Conservation (phyloP, 2,797 vertebrate genomes). For the Tolypeutes matacus region DNA sequence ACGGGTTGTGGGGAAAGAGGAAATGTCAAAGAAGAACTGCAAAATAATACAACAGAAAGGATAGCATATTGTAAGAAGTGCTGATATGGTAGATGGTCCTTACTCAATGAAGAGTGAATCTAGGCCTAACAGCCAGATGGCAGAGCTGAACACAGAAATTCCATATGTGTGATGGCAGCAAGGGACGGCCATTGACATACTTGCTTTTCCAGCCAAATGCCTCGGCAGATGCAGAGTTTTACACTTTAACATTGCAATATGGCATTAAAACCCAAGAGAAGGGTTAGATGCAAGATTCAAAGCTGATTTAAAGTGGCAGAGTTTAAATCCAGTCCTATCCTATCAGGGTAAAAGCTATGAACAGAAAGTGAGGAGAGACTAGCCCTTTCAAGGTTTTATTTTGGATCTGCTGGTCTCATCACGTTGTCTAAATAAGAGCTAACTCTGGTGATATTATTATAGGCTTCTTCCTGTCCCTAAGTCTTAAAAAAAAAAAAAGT, state of each 20-base stretch:
- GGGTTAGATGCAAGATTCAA: conserved; percentile 82
- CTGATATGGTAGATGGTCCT: conserved; percentile 87
- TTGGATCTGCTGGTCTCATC: background rate
- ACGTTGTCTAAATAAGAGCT: background rate
- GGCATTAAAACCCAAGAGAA: conserved; percentile 87
- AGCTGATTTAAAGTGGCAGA: conserved; percentile 86
- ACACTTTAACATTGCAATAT: conserved; percentile 90
- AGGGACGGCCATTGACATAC: conserved; percentile 88
- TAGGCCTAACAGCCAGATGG: conserved; percentile 88
- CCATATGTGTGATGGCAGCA: conserved; percentile 88
- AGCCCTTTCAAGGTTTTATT: background rate
- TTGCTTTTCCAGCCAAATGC: conserved; percentile 90
- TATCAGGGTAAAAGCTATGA: background rate
- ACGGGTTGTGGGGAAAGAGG: conserved; percentile 37
- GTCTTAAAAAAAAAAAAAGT: background rate
- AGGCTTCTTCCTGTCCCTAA: background rate
- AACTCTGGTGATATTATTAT: background rate
- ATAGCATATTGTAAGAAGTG: conserved; percentile 77
- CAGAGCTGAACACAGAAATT: conserved; percentile 88
- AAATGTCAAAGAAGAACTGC: conserved; percentile 74
- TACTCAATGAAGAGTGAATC: conserved; percentile 88
- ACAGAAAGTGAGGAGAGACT: background rate
- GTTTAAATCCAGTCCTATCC: conserved; percentile 67
- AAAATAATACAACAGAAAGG: conserved; percentile 77
- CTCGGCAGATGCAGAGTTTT: conserved; percentile 90